Conservation (phyloP, 2,888 invertebrate species). For the Heliconius cydno region DNA sequence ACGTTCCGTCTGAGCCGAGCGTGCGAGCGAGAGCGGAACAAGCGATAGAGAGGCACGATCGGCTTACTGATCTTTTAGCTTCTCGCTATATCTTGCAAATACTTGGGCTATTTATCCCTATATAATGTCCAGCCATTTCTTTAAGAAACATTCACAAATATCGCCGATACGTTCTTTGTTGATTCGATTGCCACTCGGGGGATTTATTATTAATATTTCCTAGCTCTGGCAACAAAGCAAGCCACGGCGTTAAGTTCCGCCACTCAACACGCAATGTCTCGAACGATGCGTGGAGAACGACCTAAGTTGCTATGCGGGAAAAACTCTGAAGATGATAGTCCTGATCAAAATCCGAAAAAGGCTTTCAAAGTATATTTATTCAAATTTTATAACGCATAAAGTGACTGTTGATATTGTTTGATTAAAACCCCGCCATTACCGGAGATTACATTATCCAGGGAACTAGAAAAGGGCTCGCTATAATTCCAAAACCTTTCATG, state of each 20-base stretch:
- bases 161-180: not conserved
- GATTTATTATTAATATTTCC: not conserved
- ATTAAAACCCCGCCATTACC: slow-evolving; percentile 22
- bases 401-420: slow-evolving; percentile 25
- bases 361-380: not conserved
- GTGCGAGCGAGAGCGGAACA: too few species aligned
- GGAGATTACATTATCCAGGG: slow-evolving; percentile 25
- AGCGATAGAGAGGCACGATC: too few species aligned
- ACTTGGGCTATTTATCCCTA: too few species aligned
- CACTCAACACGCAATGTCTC: not conserved
- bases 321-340: not conserved
- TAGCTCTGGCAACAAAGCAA: not conserved
- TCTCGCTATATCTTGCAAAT: not conserved
- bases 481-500: slow-evolving; percentile 22
- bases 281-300: not conserved
- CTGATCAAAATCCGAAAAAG: too few species aligned
- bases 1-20: too few species aligned
- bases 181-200: not conserved
- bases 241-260: not conserved
- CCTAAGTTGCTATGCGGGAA: not conserved
- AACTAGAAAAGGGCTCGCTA: slow-evolving; percentile 29
- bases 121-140: too few species aligned
- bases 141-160: too few species aligned
- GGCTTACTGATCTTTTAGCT: too few species aligned
- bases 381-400: slow-evolving; percentile 16